Evolutionary conservation across 2,797 vertebrate genomes (phyloP), one percentile per base, ranked within the genome.

Genomic region (Anniella stebbinsi): DNA sequence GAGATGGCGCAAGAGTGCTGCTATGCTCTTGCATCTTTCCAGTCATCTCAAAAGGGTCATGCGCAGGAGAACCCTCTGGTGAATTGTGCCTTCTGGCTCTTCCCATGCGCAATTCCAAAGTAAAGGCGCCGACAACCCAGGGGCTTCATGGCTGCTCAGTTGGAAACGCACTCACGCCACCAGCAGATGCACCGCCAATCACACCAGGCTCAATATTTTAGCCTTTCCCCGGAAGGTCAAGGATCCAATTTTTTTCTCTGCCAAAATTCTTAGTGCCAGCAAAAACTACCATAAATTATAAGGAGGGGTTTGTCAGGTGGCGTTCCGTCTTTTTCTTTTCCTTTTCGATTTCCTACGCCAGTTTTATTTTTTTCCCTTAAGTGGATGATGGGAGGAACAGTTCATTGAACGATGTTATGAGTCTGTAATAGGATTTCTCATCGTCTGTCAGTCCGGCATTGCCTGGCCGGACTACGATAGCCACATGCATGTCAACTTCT

Each of bases 381-480:
- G 96, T 13, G 41, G 97, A 97, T 2, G 89, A 96, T 0, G 95
- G 97, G 94, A 98, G 94, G 93, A 96, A 96, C 21, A 99, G 97
- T 92, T 99, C 98, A 1, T 94, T 97, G 96, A 99, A 99, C 94
- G 98, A 98, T 0, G 98, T 97, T 89, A 99, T 96, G 94, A 99
- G 97, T 93, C 93, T 98, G 92, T 98, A 99, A 91, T 98, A 98
- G 0, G 97, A 97, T 70, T 98, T 98, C 95, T 99, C 99, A 15
- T 99, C 98, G 0, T 99, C 98, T 0, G 98, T 99, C 92, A 99
- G 94, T 91, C 99, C 98, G 51, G 98, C 97, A 4, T 99, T 99
- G 72, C 99, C 99, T 0, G 99, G 98, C 86, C 99, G 95, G 88
- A 98, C 97, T 90, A 99, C 99, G 94, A 99, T 94, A 28, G 98